Evolutionary conservation across 2,888 invertebrate species (phyloP).

Genomic region (Aricia artaxerxes): DNA sequence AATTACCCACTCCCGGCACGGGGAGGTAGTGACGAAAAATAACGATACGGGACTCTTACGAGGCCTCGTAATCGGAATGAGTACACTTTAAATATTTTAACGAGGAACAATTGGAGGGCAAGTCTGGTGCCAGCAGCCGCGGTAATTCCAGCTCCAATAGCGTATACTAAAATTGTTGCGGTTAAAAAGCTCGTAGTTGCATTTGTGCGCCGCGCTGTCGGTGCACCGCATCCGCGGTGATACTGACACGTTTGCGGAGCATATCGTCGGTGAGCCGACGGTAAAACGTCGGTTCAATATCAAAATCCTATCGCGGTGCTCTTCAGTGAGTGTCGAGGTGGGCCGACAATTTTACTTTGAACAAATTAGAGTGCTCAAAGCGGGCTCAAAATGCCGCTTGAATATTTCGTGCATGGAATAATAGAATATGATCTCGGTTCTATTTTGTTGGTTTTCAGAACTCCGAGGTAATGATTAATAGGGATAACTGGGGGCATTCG

Average conservation of each 20-base stretch:
- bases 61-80: slow-evolving; percentile 80
- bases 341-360: slow-evolving; percentile 82
- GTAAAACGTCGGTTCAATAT: slow-evolving; percentile 51
- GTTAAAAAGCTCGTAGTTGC: slow-evolving; percentile 83
- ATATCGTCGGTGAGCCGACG: slow-evolving; percentile 54
- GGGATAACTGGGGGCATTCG: slow-evolving; percentile 83
- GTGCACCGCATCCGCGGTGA: slow-evolving; percentile 62
- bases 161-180: slow-evolving; percentile 87
- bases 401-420: slow-evolving; percentile 82
- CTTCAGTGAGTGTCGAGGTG: slow-evolving; percentile 52
- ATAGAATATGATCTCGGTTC: slow-evolving; percentile 83
- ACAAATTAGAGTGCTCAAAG: slow-evolving; percentile 85
- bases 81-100: slow-evolving; percentile 79
- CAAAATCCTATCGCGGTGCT: slow-evolving; percentile 51
- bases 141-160: slow-evolving; percentile 86
- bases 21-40: slow-evolving; percentile 84
- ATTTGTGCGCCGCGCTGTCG: slow-evolving; percentile 71
- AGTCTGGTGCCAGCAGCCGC: slow-evolving; percentile 85
- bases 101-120: slow-evolving; percentile 84
- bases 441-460: slow-evolving; percentile 83
- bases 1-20: slow-evolving; percentile 53
- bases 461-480: slow-evolving; percentile 82
- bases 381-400: slow-evolving; percentile 69
- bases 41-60: slow-evolving; percentile 81
- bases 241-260: slow-evolving; percentile 50